A percentile compares a stretch with the other conserved stretches of the same genome.
Evolutionary conservation across 2,113 vertebrate genomes (phyloP).

Genomic region (Chrysochloris asiatica): DNA sequence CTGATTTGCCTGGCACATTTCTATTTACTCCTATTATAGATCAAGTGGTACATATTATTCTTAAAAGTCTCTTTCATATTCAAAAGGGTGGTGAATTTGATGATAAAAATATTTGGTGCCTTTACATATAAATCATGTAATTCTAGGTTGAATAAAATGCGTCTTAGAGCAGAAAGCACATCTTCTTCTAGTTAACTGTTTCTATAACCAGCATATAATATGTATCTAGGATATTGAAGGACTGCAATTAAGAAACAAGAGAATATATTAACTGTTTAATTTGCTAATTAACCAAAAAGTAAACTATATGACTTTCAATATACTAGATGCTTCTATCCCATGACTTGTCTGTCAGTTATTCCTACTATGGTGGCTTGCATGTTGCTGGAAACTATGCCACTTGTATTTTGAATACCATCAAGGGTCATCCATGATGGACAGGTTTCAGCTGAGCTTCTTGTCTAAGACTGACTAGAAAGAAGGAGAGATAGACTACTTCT

Average conservation of each 20-base stretch:
- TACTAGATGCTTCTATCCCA: background rate
- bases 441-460: too few relatives aligned
- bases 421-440: too few relatives aligned
- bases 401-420: too few relatives aligned
- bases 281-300: background rate
- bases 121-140: background rate
- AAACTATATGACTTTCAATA: background rate
- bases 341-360: too few relatives aligned
- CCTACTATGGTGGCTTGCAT: too few relatives aligned
- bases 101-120: background rate
- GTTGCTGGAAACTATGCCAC: too few relatives aligned
- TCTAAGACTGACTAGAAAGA: too few relatives aligned
- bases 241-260: background rate
- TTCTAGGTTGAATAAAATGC: background rate
- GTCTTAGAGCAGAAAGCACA: background rate
- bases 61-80: background rate
- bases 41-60: background rate
- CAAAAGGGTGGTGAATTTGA: background rate
- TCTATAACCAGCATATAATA: background rate
- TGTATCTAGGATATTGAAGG: background rate
- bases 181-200: background rate
- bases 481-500: too few relatives aligned
- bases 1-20: background rate
- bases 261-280: background rate
- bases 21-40: background rate